Evolutionary conservation across 2,888 invertebrate species (phyloP).

Genomic region (Agrotis ipsilon): DNA sequence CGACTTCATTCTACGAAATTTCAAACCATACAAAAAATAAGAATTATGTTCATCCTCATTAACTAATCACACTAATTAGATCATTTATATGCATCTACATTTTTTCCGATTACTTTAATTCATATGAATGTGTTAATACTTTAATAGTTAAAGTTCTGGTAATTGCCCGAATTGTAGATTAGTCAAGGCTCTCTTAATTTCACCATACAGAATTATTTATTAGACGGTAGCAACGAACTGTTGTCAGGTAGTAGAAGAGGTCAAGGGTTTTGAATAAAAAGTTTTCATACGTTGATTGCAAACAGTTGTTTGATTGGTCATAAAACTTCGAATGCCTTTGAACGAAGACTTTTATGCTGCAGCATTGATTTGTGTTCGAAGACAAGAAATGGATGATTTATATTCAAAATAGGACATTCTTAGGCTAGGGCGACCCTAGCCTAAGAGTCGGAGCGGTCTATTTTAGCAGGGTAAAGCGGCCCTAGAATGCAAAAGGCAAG

Average conservation of each 20-base stretch:
- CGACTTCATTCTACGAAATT: too few relatives aligned
- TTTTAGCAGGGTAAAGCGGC: too few relatives aligned
- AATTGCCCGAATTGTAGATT: slow-evolving; percentile 17
- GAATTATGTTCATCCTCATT: background rate
- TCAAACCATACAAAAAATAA: background rate
- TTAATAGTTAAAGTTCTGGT: slow-evolving; percentile 2
- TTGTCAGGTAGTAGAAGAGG: slow-evolving; percentile 8
- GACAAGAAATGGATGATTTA: too few relatives aligned
- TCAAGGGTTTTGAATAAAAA: slow-evolving; percentile 34
- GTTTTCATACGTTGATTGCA: slow-evolving; percentile 24
- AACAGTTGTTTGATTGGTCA: slow-evolving; percentile 7
- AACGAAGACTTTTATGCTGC: background rate
- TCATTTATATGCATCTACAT: background rate
- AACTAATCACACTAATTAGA: background rate
- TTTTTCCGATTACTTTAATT: slow-evolving; percentile 17
- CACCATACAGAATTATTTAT: background rate
- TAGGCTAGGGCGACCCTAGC: background rate
- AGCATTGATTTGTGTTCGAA: background rate
- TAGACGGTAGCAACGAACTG: background rate
- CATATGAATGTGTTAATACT: slow-evolving; percentile 16
- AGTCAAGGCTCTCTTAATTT: slow-evolving; percentile 18
- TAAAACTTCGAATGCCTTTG: background rate
- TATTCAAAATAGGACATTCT: background rate
- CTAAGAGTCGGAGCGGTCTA: too few relatives aligned
- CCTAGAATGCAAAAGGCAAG: too few relatives aligned